Base-by-base conservation (phyloP, 2,113 vertebrate genomes). In the Protomyctophum bolini region DNA sequence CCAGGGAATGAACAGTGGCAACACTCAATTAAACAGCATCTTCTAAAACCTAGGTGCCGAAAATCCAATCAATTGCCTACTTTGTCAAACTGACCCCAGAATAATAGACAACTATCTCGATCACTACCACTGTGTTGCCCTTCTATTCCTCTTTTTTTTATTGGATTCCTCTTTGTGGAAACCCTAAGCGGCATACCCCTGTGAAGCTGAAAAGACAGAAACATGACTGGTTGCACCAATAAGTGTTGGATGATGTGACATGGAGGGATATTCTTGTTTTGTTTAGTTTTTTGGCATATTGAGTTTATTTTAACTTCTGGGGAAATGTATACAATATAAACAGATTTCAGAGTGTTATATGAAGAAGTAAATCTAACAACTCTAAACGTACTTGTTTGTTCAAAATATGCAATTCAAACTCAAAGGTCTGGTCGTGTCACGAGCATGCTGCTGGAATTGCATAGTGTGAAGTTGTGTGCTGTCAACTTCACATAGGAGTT, bases 1-100 rank as follows among this genome's bases (percentile, higher is more conserved):
- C 47, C 47, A 48, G 12, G 48, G 14, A 6, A 11, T 58, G 45
- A 51, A 73, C 41, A 55, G 51, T 66, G 52, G 63, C 54, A 46
- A 52, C 33, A 64, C 63, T 77, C 66, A 58, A 51, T 75, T 56
- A 68, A 57, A 56, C 3, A 41, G 33, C 47, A 14, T 60, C 9
- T 63, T 75, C 69, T 61, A 11, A 63, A 75, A 63, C 41, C 7
- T 11, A 47, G 8, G 21, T 49, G 10, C 46, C 45, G 47, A 63
- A 15, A 66, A 62, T 15, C 41, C 67, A 72, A 52, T 63, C 3
- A 62, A 54, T 61, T 9, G 45, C 61, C 50, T 21, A 7, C 54
- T 8, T 1, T 52, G 47, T 6, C 46, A 71, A 33, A 64, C 11
- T 48, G 50, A 60, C 58, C 62, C 12, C 11, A n/a, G 46, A 60